Base-by-base conservation (phyloP, 23 tunicate species). In the Ciona savignyi region DNA sequence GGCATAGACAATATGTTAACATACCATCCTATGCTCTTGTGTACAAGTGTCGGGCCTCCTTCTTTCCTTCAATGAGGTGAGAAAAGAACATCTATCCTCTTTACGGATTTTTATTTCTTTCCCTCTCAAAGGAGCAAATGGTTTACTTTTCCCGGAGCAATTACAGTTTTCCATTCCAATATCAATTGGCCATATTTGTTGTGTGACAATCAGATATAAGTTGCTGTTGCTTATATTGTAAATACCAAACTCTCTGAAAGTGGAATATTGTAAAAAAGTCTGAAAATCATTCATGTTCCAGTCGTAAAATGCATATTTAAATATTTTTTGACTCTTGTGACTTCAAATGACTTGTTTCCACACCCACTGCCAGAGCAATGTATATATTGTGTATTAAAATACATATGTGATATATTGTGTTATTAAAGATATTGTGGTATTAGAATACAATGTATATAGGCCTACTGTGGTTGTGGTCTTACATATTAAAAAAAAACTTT, bases 201-300 rank as follows among this genome's bases (percentile, higher is more conserved):
- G 61, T 0, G 69, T 68, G 21, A 71, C 71, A 24, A 84, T 64
- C 35, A 84, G 73, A 29, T 33, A 77, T 27, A 84, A 51, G 31
- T 84, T 84, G 78, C 73, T 77, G 27, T 62, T 51, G 31, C 68
- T 62, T 26, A 83, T 61, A 22, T 42, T 62, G 31, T 66, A 68
- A 30, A 83, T 26, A 9, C 76, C 80, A 11, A 75, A 66, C 23
- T 75, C 60, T 70, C 87, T 83, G 76, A 25, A 81, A n/a, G n/a
- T n/a, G n/a, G n/a, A n/a, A n/a, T n/a, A n/a, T n/a, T n/a, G n/a
- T n/a, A n/a, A n/a, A n/a, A n/a, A n/a, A n/a, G n/a, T n/a, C n/a
- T n/a, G n/a, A n/a, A n/a, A n/a, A 6, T 64, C 24, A 6, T 9
- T 64, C 26, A 21, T 9, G 20, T 64, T 64, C 24, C 68, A n/a